A percentile compares a stretch with the other conserved stretches of the same genome.
Conservation (phyloP, 2,113 vertebrate genomes). For the Petromus typicus region DNA sequence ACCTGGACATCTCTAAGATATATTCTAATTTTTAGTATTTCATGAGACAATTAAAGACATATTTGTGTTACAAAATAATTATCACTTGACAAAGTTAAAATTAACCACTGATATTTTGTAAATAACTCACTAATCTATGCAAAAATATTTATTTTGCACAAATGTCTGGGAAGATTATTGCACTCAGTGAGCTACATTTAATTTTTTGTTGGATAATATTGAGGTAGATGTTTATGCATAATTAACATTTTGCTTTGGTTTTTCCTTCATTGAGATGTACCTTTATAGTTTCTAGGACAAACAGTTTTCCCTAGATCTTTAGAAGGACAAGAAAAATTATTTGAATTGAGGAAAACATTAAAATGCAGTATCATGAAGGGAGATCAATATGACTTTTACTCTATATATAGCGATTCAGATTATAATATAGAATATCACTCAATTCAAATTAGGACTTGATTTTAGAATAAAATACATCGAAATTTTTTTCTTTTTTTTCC, state of each 20-base stretch:
- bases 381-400: neutral
- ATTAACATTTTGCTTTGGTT: neutral
- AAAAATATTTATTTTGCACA: neutral
- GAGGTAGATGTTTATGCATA: neutral
- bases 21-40: neutral
- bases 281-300: neutral
- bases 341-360: neutral
- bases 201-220: neutral
- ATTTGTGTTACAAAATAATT: conserved; percentile 1
- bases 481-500: neutral
- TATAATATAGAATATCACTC: neutral
- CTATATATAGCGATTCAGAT: neutral
- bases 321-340: neutral
- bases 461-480: neutral
- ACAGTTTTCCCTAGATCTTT: neutral
- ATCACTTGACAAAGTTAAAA: conserved; percentile 32
- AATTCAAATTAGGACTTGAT: neutral
- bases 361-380: neutral
- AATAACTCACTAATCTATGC: neutral
- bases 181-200: neutral
- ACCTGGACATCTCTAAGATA: neutral
- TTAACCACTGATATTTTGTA: neutral
- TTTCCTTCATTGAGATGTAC: neutral
- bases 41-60: neutral
- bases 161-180: neutral